Percentiles rank a stretch among this genome's conserved stretches.
phyloP scores from a whole-genome alignment of 2,888 invertebrate species.

The Caradrina kadenii region DNA sequence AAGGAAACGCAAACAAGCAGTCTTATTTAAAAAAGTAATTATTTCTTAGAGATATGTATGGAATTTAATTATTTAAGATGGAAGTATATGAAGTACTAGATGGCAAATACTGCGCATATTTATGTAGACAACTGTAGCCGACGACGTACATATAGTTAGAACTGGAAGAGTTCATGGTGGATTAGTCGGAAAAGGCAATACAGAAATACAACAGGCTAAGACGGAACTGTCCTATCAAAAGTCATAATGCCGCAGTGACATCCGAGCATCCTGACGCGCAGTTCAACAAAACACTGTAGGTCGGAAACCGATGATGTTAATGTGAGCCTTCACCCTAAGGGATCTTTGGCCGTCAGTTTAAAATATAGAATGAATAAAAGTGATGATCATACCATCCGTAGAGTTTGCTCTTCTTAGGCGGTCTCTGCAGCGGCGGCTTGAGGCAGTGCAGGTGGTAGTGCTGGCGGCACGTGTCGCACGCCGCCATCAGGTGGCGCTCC shows the following conservation, averaged over 20 bases:
- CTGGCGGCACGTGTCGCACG: conserved; percentile 98
- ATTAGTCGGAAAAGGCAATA: no score
- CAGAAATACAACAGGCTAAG: no score
- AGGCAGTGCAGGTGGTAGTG: conserved; percentile 98
- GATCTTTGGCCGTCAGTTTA: background rate
- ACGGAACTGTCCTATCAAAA: no score
- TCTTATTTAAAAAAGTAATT: background rate
- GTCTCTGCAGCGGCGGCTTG: conserved; percentile 97
- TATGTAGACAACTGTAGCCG: no score
- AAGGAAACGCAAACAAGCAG: background rate
- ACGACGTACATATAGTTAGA: no score
- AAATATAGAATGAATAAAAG: background rate
- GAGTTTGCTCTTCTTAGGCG: conserved; percentile 98
- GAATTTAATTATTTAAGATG: no score
- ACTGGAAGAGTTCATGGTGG: no score
- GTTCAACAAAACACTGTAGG: no score
- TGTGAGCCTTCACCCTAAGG: background rate
- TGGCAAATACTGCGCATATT: no score
- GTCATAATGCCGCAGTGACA: no score
- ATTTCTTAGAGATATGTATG: background rate
- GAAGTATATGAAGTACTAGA: no score
- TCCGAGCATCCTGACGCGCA: no score
- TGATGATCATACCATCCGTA: conserved; percentile 94
- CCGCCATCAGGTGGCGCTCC: conserved; percentile 98
- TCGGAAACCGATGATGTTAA: background rate